phyloP scores from a whole-genome alignment of 1,140 invertebrate species.

The Eulimnadia texana region DNA sequence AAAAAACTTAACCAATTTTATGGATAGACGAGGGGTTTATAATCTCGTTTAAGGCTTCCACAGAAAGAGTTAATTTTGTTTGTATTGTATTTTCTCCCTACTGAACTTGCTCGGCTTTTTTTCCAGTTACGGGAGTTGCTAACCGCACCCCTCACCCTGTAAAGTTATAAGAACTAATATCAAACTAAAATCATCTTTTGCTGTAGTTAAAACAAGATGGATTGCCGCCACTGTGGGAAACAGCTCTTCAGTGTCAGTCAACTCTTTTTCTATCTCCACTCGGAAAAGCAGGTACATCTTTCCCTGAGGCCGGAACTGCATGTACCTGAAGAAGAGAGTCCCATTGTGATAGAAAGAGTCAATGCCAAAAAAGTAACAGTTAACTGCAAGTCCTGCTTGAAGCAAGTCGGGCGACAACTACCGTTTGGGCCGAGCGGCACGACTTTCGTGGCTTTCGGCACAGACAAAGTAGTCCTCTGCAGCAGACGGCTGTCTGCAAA shows the following conservation, averaged over 20 bases:
- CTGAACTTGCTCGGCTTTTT: too few relatives aligned
- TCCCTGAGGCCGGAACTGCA: slow-evolving; percentile 1
- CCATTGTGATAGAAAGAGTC: not conserved
- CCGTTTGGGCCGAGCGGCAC: not conserved
- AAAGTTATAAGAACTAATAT: too few relatives aligned
- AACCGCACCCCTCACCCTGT: too few relatives aligned
- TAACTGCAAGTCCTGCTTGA: not conserved
- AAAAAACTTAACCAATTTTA: too few relatives aligned
- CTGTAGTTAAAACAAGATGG: slow-evolving; percentile 5
- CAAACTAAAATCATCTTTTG: too few relatives aligned
- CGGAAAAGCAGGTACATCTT: slow-evolving; percentile 8
- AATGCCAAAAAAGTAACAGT: not conserved
- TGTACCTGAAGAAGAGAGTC: not conserved
- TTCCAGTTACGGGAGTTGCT: too few relatives aligned
- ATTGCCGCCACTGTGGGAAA: not conserved
- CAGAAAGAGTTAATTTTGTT: too few relatives aligned
- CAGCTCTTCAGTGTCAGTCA: not conserved
- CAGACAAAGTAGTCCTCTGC: not conserved
- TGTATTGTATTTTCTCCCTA: too few relatives aligned
- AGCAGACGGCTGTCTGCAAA: not conserved
- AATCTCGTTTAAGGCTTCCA: too few relatives aligned
- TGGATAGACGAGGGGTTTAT: too few relatives aligned
- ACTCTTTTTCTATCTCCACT: not conserved
- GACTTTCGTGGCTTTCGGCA: not conserved
- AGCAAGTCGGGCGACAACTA: not conserved